Conservation (phyloP, 2,888 invertebrate species). For the Tachystola acroxantha region DNA sequence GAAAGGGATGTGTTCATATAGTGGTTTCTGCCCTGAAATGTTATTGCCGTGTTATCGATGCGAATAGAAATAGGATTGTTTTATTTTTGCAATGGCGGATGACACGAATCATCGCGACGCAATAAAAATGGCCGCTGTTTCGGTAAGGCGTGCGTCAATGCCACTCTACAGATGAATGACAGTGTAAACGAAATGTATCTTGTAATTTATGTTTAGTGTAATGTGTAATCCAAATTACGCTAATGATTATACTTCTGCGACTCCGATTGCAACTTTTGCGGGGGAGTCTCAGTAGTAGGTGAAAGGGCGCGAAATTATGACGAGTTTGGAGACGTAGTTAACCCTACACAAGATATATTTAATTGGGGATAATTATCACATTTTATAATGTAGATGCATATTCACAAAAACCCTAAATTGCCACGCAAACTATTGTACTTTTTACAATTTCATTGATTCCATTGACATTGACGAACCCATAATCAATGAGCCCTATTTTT, state of each 20-base stretch:
- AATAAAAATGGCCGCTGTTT: constrained; percentile 77
- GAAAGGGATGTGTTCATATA: constrained; percentile 49
- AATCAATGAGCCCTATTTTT: constrained; percentile 45
- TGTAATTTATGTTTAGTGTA: background rate
- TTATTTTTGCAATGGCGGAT: constrained; percentile 73
- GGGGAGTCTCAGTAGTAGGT: constrained; percentile 28
- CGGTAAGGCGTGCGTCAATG: constrained; percentile 76
- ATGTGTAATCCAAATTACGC: too few species aligned
- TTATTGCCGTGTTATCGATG: constrained; percentile 46
- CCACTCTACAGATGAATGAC: constrained; percentile 37
- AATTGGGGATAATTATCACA: too few species aligned
- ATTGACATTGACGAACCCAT: constrained; percentile 53
- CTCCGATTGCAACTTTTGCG: background rate
- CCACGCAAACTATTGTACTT: background rate
- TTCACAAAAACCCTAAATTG: too few species aligned
- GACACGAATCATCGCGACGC: constrained; percentile 77
- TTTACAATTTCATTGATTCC: constrained; percentile 4
- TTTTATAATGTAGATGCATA: too few species aligned
- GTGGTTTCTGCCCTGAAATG: constrained; percentile 34
- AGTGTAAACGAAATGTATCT: constrained; percentile 21
- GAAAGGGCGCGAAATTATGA: constrained; percentile 76
- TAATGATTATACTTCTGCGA: background rate
- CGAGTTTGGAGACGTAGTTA: constrained; percentile 29
- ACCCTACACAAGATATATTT: constrained; percentile 11
- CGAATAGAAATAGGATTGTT: constrained; percentile 45